Evolutionary conservation across 2,113 vertebrate genomes (phyloP).

Genomic region (Thamnophis sirtalis): DNA sequence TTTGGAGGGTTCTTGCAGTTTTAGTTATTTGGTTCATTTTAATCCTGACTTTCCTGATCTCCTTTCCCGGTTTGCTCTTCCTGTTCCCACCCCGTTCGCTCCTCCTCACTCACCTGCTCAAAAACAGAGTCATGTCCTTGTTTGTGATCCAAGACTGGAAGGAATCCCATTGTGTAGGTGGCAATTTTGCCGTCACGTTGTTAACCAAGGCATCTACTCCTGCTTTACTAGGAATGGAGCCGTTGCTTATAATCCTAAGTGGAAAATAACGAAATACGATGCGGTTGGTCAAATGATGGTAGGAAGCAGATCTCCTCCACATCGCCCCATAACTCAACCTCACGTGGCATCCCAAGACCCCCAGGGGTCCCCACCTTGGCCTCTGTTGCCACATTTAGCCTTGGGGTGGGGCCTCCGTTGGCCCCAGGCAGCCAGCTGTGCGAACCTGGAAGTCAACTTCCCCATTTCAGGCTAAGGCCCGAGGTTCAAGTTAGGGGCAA

Average conservation of each 20-base stretch:
- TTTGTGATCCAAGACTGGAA: background rate
- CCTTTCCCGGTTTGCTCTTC: background rate
- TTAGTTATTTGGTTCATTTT: background rate
- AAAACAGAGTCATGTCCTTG: background rate
- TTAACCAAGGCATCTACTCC: background rate
- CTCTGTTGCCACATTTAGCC: background rate
- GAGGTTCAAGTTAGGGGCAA: conserved; percentile 74
- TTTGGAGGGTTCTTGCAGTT: background rate
- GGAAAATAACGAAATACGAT: background rate
- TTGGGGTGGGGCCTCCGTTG: conserved; percentile 29
- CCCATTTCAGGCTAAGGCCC: conserved; percentile 69
- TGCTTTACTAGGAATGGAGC: background rate
- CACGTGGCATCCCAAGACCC: background rate
- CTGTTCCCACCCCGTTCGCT: background rate
- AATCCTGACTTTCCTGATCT: background rate
- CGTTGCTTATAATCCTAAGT: background rate
- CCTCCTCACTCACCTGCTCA: background rate
- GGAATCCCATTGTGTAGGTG: background rate
- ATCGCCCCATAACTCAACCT: background rate
- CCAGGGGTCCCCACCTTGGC: too few species aligned
- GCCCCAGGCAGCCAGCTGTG: conserved; percentile 40
- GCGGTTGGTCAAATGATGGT: background rate
- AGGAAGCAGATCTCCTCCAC: background rate
- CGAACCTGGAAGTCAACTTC: conserved; percentile 60
- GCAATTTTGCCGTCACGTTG: background rate